Evolutionary conservation across 92 coral and sea anemone genomes (phyloP).

Genomic region (Siderastrea siderea): DNA sequence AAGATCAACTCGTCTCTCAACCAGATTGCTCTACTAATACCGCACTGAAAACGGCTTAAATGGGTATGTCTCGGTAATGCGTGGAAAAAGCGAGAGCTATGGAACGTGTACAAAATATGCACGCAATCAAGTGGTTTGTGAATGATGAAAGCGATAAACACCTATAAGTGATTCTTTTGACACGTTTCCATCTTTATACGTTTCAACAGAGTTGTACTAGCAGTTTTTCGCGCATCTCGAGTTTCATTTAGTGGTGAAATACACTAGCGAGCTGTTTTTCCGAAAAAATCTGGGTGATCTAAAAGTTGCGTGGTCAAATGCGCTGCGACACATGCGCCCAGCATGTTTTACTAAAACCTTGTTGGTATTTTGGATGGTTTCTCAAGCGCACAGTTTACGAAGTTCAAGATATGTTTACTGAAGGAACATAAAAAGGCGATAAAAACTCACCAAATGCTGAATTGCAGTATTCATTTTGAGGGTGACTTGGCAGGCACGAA

Average conservation of each 20-base stretch:
- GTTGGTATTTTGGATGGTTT: not conserved
- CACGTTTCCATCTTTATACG: conserved; percentile 11
- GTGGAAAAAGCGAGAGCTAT: not conserved
- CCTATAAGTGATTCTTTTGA: conserved; percentile 18
- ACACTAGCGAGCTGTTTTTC: not conserved
- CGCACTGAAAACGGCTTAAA: conserved; percentile 8
- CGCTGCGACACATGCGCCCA: not conserved
- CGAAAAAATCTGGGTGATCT: not conserved
- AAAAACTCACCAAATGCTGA: conserved; percentile 91
- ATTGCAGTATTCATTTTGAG: conserved; percentile 91
- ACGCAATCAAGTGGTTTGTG: conserved; percentile 28
- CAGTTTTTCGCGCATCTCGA: conserved; percentile 10
- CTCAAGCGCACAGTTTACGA: not conserved
- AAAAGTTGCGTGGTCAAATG: conserved; percentile 3
- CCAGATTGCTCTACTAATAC: conserved; percentile 12
- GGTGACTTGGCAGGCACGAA: conserved; percentile 91
- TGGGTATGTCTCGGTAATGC: not conserved
- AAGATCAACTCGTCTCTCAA: conserved; percentile 29
- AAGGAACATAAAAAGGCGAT: not conserved
- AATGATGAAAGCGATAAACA: conserved; percentile 27
- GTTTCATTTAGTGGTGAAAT: not conserved
- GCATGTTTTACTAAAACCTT: not conserved
- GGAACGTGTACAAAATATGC: not conserved
- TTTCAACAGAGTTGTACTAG: conserved; percentile 17
- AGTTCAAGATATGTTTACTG: not conserved